A percentile compares a stretch with the other conserved stretches of the same genome.
Evolutionary conservation across 2,113 vertebrate species (phyloP).

Genomic region (Sander vitreus): DNA sequence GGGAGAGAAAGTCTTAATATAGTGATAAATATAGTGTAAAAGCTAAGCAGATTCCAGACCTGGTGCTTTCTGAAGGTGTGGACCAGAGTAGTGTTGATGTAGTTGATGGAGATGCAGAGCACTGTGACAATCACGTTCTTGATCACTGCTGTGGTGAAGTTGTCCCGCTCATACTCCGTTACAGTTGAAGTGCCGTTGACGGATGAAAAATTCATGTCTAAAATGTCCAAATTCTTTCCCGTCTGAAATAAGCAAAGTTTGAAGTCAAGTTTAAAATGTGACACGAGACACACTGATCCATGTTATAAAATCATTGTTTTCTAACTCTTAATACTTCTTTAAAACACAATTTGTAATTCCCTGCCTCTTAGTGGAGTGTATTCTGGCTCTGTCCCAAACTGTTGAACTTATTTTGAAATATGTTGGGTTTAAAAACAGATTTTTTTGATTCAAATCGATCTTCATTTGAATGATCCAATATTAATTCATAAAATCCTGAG

Average conservation of each 20-base stretch:
- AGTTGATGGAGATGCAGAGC: constrained; percentile 79
- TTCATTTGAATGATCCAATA: too few relatives aligned
- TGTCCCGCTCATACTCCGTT: not conserved
- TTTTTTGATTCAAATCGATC: too few relatives aligned
- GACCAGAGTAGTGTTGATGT: constrained; percentile 73
- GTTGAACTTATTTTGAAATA: not conserved
- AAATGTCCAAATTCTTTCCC: not conserved
- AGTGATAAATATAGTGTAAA: too few relatives aligned
- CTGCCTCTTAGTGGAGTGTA: not conserved
- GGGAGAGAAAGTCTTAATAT: too few relatives aligned
- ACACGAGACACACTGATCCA: not conserved
- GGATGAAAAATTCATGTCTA: constrained; percentile 42
- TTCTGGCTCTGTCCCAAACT: not conserved
- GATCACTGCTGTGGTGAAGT: constrained; percentile 40
- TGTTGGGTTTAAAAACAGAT: too few relatives aligned
- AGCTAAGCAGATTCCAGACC: constrained; percentile 16
- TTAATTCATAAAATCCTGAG: too few relatives aligned
- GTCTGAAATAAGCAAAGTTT: not conserved
- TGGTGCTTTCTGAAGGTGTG: constrained; percentile 73
- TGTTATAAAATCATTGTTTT: not conserved
- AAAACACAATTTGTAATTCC: not conserved
- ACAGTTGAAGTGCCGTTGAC: not conserved
- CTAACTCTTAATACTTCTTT: not conserved
- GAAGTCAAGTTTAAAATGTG: too few relatives aligned
- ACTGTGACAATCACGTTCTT: constrained; percentile 64